These are phyloP conservation scores for Volucella inflata DNA, from an alignment of 2,888 invertebrate species.

Conservation along the genomic window DNA sequence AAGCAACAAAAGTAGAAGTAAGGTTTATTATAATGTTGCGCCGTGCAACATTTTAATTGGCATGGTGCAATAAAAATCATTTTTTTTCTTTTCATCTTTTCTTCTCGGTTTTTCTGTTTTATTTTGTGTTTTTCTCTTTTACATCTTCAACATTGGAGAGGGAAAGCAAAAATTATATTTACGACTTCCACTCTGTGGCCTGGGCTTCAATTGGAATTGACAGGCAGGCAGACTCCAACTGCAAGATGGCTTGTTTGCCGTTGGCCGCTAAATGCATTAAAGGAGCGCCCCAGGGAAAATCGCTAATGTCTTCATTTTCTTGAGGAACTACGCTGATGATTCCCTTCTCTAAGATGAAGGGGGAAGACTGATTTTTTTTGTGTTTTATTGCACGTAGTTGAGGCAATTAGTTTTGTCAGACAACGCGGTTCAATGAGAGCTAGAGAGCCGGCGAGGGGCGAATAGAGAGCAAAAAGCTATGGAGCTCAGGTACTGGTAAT, in stretches of 20 bases:
- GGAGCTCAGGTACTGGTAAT: conserved; percentile 25
- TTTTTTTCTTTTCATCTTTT: conserved; percentile 11
- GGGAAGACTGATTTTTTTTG: not conserved
- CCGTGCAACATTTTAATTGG: conserved; percentile 49
- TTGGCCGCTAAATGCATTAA: conserved; percentile 35
- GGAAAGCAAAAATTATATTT: conserved; percentile 25
- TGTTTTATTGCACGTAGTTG: conserved; percentile 25
- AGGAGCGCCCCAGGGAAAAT: conserved; percentile 34
- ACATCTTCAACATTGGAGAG: not conserved
- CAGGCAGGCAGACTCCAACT: conserved; percentile 8
- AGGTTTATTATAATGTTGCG: conserved; percentile 35
- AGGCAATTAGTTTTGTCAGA: conserved; percentile 38
- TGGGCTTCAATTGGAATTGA: conserved; percentile 27
- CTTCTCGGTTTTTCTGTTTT: no score
- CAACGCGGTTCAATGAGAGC: not conserved
- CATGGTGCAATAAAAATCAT: conserved; percentile 35
- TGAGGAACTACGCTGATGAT: conserved; percentile 27
- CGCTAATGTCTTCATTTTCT: conserved; percentile 51
- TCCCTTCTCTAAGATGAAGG: not conserved
- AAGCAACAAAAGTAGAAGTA: not conserved
- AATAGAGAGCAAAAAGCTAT: conserved; percentile 13
- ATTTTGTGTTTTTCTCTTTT: not conserved
- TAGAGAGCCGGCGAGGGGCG: not conserved
- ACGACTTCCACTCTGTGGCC: conserved; percentile 32
- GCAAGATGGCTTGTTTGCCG: conserved; percentile 32